Evolutionary conservation across 2,113 vertebrate genomes (phyloP).

Genomic region (Psephotus haematonotus): DNA sequence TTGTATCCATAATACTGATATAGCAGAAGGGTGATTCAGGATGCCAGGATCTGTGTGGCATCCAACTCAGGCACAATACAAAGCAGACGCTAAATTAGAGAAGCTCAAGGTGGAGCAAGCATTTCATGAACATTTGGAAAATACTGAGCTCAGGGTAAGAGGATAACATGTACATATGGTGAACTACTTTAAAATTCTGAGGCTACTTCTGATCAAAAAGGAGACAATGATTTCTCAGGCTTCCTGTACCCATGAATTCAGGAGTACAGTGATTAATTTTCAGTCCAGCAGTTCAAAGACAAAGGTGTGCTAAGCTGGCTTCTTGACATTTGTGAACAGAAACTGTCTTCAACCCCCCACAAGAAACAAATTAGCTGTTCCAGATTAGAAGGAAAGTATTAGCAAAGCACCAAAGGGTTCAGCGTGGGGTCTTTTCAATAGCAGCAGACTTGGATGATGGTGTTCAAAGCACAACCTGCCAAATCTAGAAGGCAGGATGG

Average conservation of each 20-base stretch:
- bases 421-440: background rate
- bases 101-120: background rate
- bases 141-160: background rate
- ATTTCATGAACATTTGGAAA: background rate
- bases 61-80: background rate
- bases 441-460: background rate
- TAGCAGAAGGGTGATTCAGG: background rate
- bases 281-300: background rate
- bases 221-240: background rate
- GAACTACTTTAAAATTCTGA: background rate
- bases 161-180: background rate
- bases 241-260: background rate
- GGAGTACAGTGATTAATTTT: background rate
- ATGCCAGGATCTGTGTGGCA: background rate
- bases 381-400: slow-evolving; percentile 31
- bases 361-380: slow-evolving; percentile 31
- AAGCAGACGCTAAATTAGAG: background rate
- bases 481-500: slow-evolving; percentile 13
- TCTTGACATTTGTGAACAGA: slow-evolving; percentile 23
- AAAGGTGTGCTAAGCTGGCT: background rate
- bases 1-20: background rate
- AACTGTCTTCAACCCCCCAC: background rate
- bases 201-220: background rate
- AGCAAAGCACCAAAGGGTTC: slow-evolving; percentile 11
- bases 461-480: slow-evolving; percentile 18